Evolutionary conservation across 2,888 invertebrate genomes (phyloP), one percentile per base, ranked within the genome.

Genomic region (Leptopilina drosophilae): DNA sequence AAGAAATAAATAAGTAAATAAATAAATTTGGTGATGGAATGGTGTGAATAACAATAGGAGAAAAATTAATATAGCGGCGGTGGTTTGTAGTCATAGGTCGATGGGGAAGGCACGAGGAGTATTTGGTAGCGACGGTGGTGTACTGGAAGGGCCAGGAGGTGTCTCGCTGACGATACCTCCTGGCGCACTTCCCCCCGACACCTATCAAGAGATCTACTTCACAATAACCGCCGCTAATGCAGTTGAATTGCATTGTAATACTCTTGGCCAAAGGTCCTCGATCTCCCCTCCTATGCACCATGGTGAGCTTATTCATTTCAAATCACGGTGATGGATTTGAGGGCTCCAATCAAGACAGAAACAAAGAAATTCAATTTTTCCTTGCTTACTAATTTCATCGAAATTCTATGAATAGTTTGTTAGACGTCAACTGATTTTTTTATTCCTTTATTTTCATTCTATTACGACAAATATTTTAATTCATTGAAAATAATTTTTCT

Each of bases 141-240:
- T 95, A 49, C 93, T 98, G 85, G 95, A 96, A 90, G 95, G 96
- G 85, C 96, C 97, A 90, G 98, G 98, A 94, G 98, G 98, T 85
- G 98, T 98, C 66, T 96, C 96, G 76, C 93, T 98, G 83, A 95
- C 96, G 88, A 96, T 98, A 89, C 98, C 98, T 66, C 95, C 96
- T 77, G 97, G 97, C 84, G 98, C 98, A 69, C 95, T 98, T 85
- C 94, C 96, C 76, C 94, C 95, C 62, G 97, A 97, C 78, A 94
- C 95, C 88, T 94, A 95, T 88, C 98, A 98, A 93, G 97, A 98
- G 92, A 96, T 98, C 91, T 98, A 98, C 94, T 98, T 98, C 94
- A 98, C 96, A 87, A 96, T 96, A 88, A 95, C 96, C 86, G 96
- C 96, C 92, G 96, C 96, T 85, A 94, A 96, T 90, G 95, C 96